These are phyloP conservation scores for Andrena cerasifolii DNA, from an alignment of 1,140 invertebrate genomes.

Conservation along the genomic window DNA sequence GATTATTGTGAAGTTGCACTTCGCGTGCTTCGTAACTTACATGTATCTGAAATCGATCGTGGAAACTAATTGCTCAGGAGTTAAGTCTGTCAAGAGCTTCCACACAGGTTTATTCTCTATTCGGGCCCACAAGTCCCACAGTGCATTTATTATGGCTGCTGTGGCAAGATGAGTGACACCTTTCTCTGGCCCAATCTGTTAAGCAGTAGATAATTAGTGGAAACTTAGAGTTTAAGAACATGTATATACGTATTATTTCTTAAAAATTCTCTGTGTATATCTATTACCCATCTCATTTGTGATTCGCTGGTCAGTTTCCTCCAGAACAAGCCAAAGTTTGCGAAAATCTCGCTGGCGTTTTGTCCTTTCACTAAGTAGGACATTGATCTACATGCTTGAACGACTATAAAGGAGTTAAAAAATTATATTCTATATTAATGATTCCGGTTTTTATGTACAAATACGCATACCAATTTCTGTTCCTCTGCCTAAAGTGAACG, in stretches of 20 bases:
- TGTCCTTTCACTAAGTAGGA: conserved; percentile 86
- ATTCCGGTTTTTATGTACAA: neutral
- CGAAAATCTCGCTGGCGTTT: conserved; percentile 87
- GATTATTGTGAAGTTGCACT: neutral
- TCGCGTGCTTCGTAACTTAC: too few relatives aligned
- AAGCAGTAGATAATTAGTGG: neutral
- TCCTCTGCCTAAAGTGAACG: conserved; percentile 93
- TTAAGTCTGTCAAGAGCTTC: conserved; percentile 91
- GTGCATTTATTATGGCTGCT: conserved; percentile 93
- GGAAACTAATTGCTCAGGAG: conserved; percentile 91
- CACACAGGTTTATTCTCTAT: conserved; percentile 93
- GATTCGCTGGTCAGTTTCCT: conserved; percentile 91
- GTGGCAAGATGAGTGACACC: conserved; percentile 94
- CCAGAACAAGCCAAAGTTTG: conserved; percentile 91
- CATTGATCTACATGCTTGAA: conserved; percentile 88
- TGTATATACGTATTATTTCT: neutral
- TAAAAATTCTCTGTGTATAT: neutral
- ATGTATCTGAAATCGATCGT: conserved; percentile 94
- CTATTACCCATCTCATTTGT: conserved; percentile 93
- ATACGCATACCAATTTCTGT: conserved; percentile 89
- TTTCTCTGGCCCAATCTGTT: conserved; percentile 94
- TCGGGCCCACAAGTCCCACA: conserved; percentile 96
- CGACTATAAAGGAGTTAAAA: conserved; percentile 83
- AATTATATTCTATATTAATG: neutral
- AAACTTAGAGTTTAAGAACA: neutral